Evolutionary conservation across 2,797 vertebrate genomes (phyloP).

Genomic region (Amblyraja radiata): DNA sequence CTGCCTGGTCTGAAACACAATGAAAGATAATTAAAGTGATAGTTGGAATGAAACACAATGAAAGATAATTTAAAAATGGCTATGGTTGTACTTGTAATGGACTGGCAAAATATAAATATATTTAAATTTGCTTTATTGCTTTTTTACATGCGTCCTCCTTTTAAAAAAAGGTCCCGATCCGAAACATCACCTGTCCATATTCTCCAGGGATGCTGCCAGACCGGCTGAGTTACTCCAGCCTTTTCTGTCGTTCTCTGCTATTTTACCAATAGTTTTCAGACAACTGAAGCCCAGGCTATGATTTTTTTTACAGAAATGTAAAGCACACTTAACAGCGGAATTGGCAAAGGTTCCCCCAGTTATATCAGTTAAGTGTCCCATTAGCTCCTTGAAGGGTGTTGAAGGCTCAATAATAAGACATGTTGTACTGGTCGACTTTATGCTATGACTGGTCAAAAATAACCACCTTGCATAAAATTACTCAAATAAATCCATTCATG

Average conservation of each 20-base stretch:
- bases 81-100: background rate
- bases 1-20: background rate
- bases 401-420: background rate
- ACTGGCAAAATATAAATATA: background rate
- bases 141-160: background rate
- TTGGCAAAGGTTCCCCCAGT: background rate
- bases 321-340: conserved; percentile 11
- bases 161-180: background rate
- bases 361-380: conserved; percentile 17
- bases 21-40: conserved; percentile 3
- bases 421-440: background rate
- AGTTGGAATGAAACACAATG: background rate
- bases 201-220: too few species aligned
- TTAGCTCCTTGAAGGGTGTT: conserved; percentile 14
- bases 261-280: background rate
- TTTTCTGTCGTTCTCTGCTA: background rate
- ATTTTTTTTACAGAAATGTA: background rate
- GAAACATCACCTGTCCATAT: too few species aligned
- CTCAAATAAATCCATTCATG: background rate
- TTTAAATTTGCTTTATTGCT: background rate
- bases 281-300: background rate
- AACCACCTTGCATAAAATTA: background rate
- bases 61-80: background rate
- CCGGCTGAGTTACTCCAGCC: too few species aligned
- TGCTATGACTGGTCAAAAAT: background rate